phyloP scores from a whole-genome alignment of 2,888 invertebrate genomes.

The Metopia argyrocephala region DNA sequence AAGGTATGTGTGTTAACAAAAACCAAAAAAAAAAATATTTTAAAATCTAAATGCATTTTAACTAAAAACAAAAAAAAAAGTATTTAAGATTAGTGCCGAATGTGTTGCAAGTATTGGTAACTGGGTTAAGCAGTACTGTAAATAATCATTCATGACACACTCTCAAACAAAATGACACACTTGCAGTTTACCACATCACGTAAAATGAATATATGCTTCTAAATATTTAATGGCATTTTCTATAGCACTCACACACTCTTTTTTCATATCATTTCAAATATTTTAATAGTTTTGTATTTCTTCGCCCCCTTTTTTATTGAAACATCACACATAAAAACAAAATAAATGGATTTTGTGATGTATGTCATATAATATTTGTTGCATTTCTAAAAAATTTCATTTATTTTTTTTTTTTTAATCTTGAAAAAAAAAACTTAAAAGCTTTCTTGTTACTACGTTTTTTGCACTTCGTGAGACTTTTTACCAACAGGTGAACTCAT shows the following conservation, averaged over 20 bases:
- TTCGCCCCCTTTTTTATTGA: too few relatives aligned
- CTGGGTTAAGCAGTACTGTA: conserved; percentile 57
- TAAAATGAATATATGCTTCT: conserved; percentile 15
- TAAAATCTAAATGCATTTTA: conserved; percentile 51
- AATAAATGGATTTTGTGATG: conserved; percentile 13
- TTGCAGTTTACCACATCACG: conserved; percentile 1
- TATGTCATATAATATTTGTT: not conserved
- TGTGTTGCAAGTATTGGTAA: conserved; percentile 17
- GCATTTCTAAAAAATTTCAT: too few relatives aligned
- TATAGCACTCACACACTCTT: too few relatives aligned
- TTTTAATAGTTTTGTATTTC: conserved; percentile 32
- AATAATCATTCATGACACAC: not conserved
- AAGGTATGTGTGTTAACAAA: too few relatives aligned
- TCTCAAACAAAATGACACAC: not conserved
- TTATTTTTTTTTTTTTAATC: too few relatives aligned
- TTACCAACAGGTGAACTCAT: too few relatives aligned
- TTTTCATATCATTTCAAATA: too few relatives aligned
- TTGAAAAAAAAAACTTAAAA: too few relatives aligned
- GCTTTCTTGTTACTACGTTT: too few relatives aligned
- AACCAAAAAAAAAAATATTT: conserved; percentile 53
- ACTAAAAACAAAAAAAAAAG: not conserved
- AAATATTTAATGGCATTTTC: conserved; percentile 38
- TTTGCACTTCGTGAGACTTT: too few relatives aligned
- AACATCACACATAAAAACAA: not conserved
- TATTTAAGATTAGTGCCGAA: not conserved